These are phyloP conservation scores for Chlorodrepanis virens DNA, from an alignment of 2,113 vertebrate genomes.

Conservation along the genomic window DNA sequence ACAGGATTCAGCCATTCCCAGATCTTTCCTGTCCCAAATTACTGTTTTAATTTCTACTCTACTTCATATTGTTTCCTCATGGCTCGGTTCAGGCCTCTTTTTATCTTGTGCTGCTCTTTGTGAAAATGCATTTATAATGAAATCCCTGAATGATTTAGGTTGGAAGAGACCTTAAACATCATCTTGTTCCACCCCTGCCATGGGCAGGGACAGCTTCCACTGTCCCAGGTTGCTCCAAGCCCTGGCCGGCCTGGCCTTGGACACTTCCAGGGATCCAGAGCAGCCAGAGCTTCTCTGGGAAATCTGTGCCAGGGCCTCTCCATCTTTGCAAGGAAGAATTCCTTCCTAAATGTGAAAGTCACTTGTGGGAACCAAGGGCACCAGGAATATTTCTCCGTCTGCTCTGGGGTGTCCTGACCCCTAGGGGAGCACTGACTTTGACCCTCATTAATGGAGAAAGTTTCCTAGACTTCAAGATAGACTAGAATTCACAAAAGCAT, in stretches of 20 bases:
- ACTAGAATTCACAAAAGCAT: too few species aligned
- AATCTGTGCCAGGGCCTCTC: accelerated
- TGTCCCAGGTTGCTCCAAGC: neutral
- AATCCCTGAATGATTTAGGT: neutral
- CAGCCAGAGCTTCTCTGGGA: neutral
- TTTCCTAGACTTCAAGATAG: too few species aligned
- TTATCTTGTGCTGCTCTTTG: neutral
- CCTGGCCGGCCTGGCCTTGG: accelerated
- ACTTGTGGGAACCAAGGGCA: too few species aligned
- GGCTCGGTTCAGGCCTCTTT: neutral
- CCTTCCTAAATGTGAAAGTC: neutral
- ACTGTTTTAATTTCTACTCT: neutral
- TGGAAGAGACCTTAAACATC: neutral
- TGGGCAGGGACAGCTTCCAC: neutral
- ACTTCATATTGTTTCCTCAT: neutral
- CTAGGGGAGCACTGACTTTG: too few species aligned
- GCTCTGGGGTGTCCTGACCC: too few species aligned
- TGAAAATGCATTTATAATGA: neutral
- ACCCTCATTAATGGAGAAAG: too few species aligned
- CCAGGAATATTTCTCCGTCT: too few species aligned
- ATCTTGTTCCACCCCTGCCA: neutral
- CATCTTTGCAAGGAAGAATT: neutral
- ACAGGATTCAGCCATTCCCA: neutral
- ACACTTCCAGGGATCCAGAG: neutral
- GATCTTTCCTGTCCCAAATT: neutral